phyloP scores from a whole-genome alignment of 1,140 invertebrate species.

The Zelostemma sp. region DNA sequence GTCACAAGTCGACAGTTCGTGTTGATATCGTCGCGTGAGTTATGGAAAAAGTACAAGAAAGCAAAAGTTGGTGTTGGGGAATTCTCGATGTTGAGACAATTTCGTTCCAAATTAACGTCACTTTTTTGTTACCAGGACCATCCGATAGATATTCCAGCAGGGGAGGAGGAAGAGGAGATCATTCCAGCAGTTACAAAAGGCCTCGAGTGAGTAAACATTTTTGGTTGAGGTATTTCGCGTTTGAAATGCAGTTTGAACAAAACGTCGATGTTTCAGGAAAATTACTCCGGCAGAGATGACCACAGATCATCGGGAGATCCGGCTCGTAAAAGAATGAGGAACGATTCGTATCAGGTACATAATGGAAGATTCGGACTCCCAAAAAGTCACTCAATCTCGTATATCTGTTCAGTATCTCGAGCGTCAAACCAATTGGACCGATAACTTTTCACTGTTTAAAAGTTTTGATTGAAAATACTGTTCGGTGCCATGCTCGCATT shows the following conservation, averaged over 20 bases:
- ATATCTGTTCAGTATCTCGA: too few species aligned
- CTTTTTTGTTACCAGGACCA: constrained; percentile 22
- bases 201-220: constrained; percentile 53
- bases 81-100: neutral
- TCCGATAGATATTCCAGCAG: constrained; percentile 63
- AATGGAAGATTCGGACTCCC: too few species aligned
- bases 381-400: too few species aligned
- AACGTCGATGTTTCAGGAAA: constrained; percentile 47
- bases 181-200: constrained; percentile 63
- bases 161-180: constrained; percentile 61
- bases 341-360: constrained; percentile 66
- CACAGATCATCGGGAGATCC: constrained; percentile 63
- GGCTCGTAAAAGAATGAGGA: constrained; percentile 61
- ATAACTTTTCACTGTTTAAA: too few species aligned
- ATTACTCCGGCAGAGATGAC: constrained; percentile 60
- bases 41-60: too few species aligned
- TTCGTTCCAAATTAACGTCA: neutral
- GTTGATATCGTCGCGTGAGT: too few species aligned
- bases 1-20: neutral
- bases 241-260: too few species aligned
- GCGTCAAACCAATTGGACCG: too few species aligned
- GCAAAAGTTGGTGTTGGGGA: too few species aligned
- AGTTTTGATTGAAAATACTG: too few species aligned
- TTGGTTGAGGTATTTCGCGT: neutral
- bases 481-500: constrained; percentile 35